Evolutionary conservation across 1,140 invertebrate species (phyloP), one percentile per base, ranked within the genome.

Genomic region (Lepidurus apus): DNA sequence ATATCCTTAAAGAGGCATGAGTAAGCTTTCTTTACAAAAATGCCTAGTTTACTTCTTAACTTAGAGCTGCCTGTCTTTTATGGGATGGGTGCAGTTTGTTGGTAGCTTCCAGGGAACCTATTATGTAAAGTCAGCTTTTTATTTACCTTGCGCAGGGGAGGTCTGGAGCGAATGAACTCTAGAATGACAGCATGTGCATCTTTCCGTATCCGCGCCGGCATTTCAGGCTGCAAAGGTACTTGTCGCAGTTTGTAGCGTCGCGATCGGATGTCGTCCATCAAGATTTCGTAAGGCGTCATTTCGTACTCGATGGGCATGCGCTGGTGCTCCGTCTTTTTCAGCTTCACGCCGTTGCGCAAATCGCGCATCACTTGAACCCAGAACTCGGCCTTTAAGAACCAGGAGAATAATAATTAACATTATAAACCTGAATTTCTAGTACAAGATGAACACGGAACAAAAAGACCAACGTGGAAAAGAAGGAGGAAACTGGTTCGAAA

Each of bases 291-390:
- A 8, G 96, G 96, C n/a, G 96, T 98, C 80, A 98, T 85, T 85
- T 97, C 95, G 85, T 93, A 98, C 86, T 98, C 95, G 78, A 93
- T 89, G 73, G 85, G 82, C 75, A 77, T 78, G 75, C 24, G 82
- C 88, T 89, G 84, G 90, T 91, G 88, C 83, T 80, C 21, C 3
- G 96, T 93, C 85, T 97, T 97, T 86, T 97, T 98, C 83, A 98
- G 87, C 85, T 96, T 93, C 0, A 98, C 95, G 11, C 96, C 95
- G 84, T 88, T 86, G 11, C 91, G 84, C 21, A 95, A 86, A 84
- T 98, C 93, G 74, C 91, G 89, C 83, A 98, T 96, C 17, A 98
- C 95, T 89, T 98, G 96, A 82, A 98, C 93, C 97, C 97, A 98
- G 84, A 98, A 92, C 81, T 94, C 89, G 80, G 96, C 95, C 95